phyloP scores from a whole-genome alignment of 1,140 invertebrate species.

The Trachymyrmex septentrionalis region DNA sequence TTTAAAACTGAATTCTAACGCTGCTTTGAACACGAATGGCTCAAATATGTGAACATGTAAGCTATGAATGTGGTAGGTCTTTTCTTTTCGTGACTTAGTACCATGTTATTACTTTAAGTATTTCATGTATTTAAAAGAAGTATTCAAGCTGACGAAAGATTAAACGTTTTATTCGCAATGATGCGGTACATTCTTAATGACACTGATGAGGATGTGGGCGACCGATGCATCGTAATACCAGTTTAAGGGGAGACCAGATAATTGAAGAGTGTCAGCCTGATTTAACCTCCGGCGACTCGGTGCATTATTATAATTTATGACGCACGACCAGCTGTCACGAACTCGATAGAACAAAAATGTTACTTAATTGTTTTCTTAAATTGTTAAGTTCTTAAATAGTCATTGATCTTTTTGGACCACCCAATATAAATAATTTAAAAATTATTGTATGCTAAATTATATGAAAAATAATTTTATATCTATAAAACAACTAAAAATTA shows the following conservation, averaged over 20 bases:
- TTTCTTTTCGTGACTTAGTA: conserved; percentile 32
- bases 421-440: background rate
- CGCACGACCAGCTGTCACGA: conserved; percentile 66
- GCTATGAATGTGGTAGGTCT: background rate
- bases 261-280: conserved; percentile 80
- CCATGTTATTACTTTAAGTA: conserved; percentile 40
- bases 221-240: conserved; percentile 67
- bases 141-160: conserved; percentile 38
- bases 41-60: background rate
- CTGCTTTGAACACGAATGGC: background rate
- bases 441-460: background rate
- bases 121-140: conserved; percentile 53
- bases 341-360: conserved; percentile 44
- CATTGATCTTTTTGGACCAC: conserved; percentile 31
- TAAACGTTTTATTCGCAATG: conserved; percentile 59
- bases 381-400: conserved; percentile 30
- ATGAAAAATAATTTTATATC: background rate
- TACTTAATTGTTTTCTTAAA: conserved; percentile 55
- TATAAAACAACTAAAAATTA: background rate
- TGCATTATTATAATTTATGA: conserved; percentile 79
- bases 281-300: conserved; percentile 78
- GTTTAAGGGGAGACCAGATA: conserved; percentile 71
- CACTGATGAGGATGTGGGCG: conserved; percentile 75
- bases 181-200: conserved; percentile 58
- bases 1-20: background rate